These are phyloP conservation scores for Cryptus viduatorius DNA, from an alignment of 2,888 invertebrate genomes.

Conservation along the genomic window DNA sequence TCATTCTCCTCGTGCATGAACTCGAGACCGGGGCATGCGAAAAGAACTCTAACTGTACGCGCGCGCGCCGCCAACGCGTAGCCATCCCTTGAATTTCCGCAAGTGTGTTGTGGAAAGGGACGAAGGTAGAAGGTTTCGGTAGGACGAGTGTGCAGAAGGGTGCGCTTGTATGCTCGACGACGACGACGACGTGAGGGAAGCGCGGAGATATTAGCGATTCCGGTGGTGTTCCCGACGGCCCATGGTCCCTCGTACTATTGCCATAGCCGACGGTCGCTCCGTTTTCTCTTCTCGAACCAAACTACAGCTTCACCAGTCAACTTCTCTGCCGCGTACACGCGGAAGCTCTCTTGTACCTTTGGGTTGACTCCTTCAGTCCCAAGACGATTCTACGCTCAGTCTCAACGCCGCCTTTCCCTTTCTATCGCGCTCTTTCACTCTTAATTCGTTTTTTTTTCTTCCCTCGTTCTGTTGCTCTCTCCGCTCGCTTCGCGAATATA, in stretches of 20 bases:
- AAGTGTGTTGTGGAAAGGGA: not conserved
- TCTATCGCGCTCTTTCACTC: conserved; percentile 2
- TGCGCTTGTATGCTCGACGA: conserved; percentile 37
- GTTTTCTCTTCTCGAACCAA: conserved; percentile 29
- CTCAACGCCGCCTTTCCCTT: not conserved
- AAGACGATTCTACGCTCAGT: conserved; percentile 30
- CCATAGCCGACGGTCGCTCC: conserved; percentile 73
- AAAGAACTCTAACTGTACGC: conserved; percentile 9
- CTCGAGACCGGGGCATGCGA: conserved; percentile 16
- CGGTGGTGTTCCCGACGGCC: conserved; percentile 74
- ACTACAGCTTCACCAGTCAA: conserved; percentile 40
- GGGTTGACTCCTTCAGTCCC: conserved; percentile 36
- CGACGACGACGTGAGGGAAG: conserved; percentile 44
- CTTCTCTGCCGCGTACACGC: conserved; percentile 14
- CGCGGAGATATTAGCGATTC: conserved; percentile 78
- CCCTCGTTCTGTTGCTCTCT: conserved; percentile 6
- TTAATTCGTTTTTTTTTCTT: not conserved
- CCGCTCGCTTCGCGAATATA: not conserved
- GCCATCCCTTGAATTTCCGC: conserved; percentile 14
- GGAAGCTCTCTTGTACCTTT: conserved; percentile 20
- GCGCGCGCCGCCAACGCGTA: not conserved
- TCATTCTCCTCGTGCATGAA: conserved; percentile 36
- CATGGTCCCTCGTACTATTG: conserved; percentile 72
- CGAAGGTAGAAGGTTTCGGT: not conserved
- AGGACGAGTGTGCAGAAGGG: conserved; percentile 18